Conservation (phyloP, 2,888 invertebrate genomes). For the Trypoxylon attenuatum region DNA sequence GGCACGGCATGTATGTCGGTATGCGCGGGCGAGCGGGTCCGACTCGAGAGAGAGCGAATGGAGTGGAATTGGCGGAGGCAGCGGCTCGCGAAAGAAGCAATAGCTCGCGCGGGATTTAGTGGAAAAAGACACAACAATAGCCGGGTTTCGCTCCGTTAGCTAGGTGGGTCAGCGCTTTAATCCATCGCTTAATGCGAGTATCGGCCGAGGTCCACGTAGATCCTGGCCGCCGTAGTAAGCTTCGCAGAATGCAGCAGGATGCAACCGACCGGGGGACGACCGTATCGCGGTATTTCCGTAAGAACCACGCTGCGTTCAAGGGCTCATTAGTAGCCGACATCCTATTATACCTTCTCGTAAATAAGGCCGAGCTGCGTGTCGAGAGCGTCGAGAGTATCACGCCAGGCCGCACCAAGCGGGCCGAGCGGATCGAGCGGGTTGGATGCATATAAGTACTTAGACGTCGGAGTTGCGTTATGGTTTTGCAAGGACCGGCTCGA, state of each 20-base stretch:
- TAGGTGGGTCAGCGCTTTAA: slow-evolving; percentile 47
- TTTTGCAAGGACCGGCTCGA: slow-evolving; percentile 55
- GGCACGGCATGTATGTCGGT: no score
- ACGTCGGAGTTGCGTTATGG: slow-evolving; percentile 40
- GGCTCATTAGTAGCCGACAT: slow-evolving; percentile 70
- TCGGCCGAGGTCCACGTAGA: slow-evolving; percentile 2
- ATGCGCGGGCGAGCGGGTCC: not conserved
- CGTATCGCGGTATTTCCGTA: slow-evolving; percentile 29
- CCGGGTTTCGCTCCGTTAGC: slow-evolving; percentile 43
- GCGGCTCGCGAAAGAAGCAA: not conserved
- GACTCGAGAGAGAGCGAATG: not conserved
- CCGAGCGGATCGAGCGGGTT: no score
- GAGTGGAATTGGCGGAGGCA: not conserved
- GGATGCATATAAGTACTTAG: not conserved
- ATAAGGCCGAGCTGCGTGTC: slow-evolving; percentile 65
- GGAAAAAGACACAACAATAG: slow-evolving; percentile 41
- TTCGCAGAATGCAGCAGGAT: not conserved
- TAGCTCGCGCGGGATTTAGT: slow-evolving; percentile 30
- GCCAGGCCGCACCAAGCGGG: slow-evolving; percentile 14
- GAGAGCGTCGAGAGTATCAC: no score
- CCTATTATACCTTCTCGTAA: slow-evolving; percentile 69
- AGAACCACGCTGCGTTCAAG: slow-evolving; percentile 53
- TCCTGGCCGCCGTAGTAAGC: not conserved
- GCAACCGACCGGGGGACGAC: slow-evolving; percentile 1
- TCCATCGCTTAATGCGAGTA: slow-evolving; percentile 30